Conservation (phyloP, 2,888 invertebrate genomes). For the Drosophila neotestacea region DNA sequence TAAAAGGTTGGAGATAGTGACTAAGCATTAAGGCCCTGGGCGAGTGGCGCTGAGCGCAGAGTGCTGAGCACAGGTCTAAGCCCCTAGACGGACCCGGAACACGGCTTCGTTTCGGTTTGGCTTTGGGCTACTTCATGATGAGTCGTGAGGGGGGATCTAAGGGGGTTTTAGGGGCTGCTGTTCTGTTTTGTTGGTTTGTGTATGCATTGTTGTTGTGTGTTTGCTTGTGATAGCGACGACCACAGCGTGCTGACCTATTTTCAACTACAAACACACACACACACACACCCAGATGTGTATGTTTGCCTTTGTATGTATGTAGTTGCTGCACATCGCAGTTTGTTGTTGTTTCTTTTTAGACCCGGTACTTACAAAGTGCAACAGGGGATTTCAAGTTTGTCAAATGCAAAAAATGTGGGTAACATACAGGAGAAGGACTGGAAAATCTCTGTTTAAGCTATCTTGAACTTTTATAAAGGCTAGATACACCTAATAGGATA, state of each 20-base stretch:
- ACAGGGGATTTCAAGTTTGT: no score
- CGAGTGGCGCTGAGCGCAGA: constrained; percentile 6
- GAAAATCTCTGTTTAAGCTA: no score
- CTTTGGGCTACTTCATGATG: constrained; percentile 12
- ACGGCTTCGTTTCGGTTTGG: constrained; percentile 26
- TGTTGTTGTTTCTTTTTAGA: not conserved
- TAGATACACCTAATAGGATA: no score
- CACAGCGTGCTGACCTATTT: constrained; percentile 57
- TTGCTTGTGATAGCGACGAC: constrained; percentile 50
- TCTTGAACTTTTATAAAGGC: no score
- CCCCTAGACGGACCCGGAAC: constrained; percentile 42
- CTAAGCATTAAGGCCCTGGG: constrained; percentile 39
- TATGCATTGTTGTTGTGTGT: constrained; percentile 36
- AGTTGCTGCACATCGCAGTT: constrained; percentile 4
- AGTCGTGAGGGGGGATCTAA: not conserved
- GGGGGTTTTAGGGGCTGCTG: constrained; percentile 24
- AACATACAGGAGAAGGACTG: no score
- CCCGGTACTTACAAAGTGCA: no score
- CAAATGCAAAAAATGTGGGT: no score
- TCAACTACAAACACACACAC: constrained; percentile 22
- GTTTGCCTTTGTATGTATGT: not conserved
- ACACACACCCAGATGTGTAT: constrained; percentile 1
- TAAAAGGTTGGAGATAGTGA: constrained; percentile 20
- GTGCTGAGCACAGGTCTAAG: constrained; percentile 38
- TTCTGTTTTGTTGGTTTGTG: constrained; percentile 41